Conservation (phyloP, 1,140 invertebrate species). For the Drosophila auraria region DNA sequence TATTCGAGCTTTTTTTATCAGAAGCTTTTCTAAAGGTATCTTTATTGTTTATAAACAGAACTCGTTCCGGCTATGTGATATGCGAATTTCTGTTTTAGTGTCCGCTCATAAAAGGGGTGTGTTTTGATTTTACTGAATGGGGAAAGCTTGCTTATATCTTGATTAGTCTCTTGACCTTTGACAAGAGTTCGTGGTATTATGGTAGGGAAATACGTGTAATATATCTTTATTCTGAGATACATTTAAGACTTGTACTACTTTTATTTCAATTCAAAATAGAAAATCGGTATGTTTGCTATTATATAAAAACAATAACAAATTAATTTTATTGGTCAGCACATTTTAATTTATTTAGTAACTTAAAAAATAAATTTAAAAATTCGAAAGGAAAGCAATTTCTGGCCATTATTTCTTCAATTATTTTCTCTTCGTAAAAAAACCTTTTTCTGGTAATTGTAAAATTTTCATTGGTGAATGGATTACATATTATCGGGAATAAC, state of each 20-base stretch:
- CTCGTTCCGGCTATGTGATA: neutral
- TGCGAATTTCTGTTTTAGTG: neutral
- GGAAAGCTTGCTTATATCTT: neutral
- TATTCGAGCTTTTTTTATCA: conserved; percentile 31
- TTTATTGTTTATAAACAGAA: conserved; percentile 27
- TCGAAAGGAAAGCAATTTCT: neutral
- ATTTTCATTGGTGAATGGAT: neutral
- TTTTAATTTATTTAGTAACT: neutral
- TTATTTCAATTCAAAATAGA: neutral
- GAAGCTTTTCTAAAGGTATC: conserved; percentile 22
- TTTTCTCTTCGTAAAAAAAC: no score
- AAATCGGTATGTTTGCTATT: no score
- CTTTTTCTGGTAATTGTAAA: neutral
- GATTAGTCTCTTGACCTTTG: conserved; percentile 22
- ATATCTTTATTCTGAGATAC: neutral
- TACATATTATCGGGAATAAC: neutral
- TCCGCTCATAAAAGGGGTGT: conserved; percentile 20
- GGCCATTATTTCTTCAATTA: no score
- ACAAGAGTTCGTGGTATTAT: neutral
- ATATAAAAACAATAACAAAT: no score
- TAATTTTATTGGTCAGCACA: no score
- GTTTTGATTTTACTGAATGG: conserved; percentile 15
- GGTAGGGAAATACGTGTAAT: neutral
- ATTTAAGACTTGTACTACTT: neutral
- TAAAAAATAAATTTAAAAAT: neutral